A percentile compares a stretch with the other conserved stretches of the same genome.
Conservation (phyloP, 2,888 invertebrate genomes). For the Strigamia transsilvanica region DNA sequence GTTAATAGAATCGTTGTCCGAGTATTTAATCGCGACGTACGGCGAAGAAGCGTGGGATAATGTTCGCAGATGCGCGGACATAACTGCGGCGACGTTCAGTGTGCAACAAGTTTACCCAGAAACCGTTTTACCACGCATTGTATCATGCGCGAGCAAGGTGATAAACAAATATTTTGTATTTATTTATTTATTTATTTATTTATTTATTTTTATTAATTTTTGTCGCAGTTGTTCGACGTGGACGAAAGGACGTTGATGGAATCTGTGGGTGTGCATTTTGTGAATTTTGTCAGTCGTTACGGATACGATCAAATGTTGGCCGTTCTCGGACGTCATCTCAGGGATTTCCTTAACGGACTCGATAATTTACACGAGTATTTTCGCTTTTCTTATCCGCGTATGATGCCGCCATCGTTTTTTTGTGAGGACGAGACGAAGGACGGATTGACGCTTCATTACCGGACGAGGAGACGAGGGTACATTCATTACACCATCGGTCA, state of each 20-base stretch:
- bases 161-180: slow-evolving; percentile 55
- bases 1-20: slow-evolving; percentile 90
- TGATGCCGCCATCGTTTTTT: slow-evolving; percentile 93
- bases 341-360: slow-evolving; percentile 91
- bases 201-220: slow-evolving; percentile 56
- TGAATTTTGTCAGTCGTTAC: slow-evolving; percentile 91
- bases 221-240: slow-evolving; percentile 80
- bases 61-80: slow-evolving; percentile 82
- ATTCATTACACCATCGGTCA: slow-evolving; percentile 98
- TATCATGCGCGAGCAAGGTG: slow-evolving; percentile 86
- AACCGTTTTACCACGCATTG: slow-evolving; percentile 82
- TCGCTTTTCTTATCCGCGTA: slow-evolving; percentile 91
- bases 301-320: slow-evolving; percentile 92
- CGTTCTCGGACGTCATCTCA: slow-evolving; percentile 89
- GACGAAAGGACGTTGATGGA: slow-evolving; percentile 90
- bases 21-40: slow-evolving; percentile 90
- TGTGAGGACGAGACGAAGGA: slow-evolving; percentile 94
- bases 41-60: slow-evolving; percentile 95
- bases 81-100: slow-evolving; percentile 79
- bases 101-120: slow-evolving; percentile 93
- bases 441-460: slow-evolving; percentile 91
- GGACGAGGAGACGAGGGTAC: slow-evolving; percentile 91
- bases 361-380: slow-evolving; percentile 98
- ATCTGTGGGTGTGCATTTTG: slow-evolving; percentile 92
- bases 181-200: slow-evolving; percentile 3